Base-by-base conservation (phyloP, 2,888 invertebrate genomes). In the Lycia hirtaria region DNA sequence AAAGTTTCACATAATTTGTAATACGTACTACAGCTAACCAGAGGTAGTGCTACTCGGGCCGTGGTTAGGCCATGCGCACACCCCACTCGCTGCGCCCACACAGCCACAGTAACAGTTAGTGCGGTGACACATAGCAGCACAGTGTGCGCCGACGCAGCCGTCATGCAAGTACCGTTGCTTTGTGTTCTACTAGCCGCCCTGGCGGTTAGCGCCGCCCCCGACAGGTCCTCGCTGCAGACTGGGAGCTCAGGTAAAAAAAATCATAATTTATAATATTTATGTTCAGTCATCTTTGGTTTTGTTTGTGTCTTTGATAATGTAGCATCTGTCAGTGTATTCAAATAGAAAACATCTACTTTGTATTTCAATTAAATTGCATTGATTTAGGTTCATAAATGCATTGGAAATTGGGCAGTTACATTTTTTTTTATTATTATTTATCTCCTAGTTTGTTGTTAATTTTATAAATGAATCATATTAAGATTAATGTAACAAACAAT, bases 91-190 rank as follows among this genome's bases (percentile, higher is more conserved):
- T 49, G 38, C 38, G 49, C 49, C 37, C 37, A 19, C 41, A 15
- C 56, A 20, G 20, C 15, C 20, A 20, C 3, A 2, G 38, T 26
- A 15, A 26, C 7, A 41, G 41, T 28, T 12, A 12, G 14, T 15
- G 6, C 10, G 24, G 40, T 26, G 24, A 9, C 41, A 41, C 26
- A 15, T 26, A 30, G 12, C 26, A 14, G 41, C 9, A 24, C 26
- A 43, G 41, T 43, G 41, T 30, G 30, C 44, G 44, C 30, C 44
- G 30, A 19, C 32, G 33, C 24, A 40, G 69, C 54, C 74, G 79
- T 68, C 66, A 87, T 88, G 88, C 83, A 83, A 70, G 72, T 76
- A 62, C 62, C 79, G 60, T 67, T 82, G 49, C 52, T 81, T 49
- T 58, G 80, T 33, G 51, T 58, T 37, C 19, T 52, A 17, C 17